Evolutionary conservation across 2,888 invertebrate species (phyloP).

Genomic region (Eilema caniola): DNA sequence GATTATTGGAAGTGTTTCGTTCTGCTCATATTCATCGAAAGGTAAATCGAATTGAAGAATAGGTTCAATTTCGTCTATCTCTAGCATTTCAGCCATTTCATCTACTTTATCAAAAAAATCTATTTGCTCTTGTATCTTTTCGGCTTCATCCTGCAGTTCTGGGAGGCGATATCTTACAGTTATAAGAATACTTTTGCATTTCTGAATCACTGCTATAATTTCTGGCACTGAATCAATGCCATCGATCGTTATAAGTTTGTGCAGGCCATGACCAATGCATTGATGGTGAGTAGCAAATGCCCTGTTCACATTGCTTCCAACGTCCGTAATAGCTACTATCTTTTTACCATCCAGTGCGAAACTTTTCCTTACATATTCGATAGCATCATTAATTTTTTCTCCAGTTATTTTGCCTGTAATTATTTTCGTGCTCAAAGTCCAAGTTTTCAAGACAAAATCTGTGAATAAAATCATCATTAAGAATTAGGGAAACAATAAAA

Average conservation of each 20-base stretch:
- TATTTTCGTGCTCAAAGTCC: background rate
- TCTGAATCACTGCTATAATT: slow-evolving; percentile 1
- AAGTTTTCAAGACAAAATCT: background rate
- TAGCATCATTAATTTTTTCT: background rate
- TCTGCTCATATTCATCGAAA: slow-evolving; percentile 1
- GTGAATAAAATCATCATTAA: background rate
- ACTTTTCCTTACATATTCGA: background rate
- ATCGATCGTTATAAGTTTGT: background rate
- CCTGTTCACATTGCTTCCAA: background rate
- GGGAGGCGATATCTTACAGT: background rate
- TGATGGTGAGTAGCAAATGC: slow-evolving; percentile 2
- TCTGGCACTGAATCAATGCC: slow-evolving; percentile 8
- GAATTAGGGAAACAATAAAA: background rate
- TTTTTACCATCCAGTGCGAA: background rate
- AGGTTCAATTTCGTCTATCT: slow-evolving; percentile 1
- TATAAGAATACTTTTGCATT: slow-evolving; percentile 1
- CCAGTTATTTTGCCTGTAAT: background rate
- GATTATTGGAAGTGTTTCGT: too few relatives aligned
- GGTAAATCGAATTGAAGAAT: slow-evolving; percentile 2
- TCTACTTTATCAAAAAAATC: background rate
- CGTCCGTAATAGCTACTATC: background rate
- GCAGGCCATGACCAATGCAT: background rate
- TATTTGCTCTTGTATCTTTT: background rate
- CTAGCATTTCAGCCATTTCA: slow-evolving; percentile 1
- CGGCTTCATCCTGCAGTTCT: background rate